Base-by-base conservation (phyloP, 2,797 vertebrate genomes). In the Hemibagrus guttatus region DNA sequence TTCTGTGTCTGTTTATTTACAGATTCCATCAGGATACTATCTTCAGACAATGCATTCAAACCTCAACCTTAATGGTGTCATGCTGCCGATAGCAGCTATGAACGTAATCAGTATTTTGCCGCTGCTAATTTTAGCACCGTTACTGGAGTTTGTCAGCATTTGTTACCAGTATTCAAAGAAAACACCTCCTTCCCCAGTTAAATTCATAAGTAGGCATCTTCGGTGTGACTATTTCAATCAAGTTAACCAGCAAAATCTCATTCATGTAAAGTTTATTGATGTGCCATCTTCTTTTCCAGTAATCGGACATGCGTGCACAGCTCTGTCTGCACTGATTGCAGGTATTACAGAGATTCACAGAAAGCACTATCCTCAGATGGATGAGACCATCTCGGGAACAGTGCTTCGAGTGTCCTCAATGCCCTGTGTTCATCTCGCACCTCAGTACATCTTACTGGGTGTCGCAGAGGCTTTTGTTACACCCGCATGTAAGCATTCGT, bases 1-100 rank as follows among this genome's bases (percentile, higher is more conserved):
- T 46, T 19, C 23, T 64, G 13, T 26, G 21, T 66, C 39, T 59
- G 31, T 46, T 84, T 92, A 90, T 78, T 82, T 52, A 74, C 91
- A 96, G 98, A 97, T 98, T 91, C 96, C 97, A 56, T 98, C 98
- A 21, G 96, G 97, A 86, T 99, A 97, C 92, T 98, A 98, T 91
- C 96, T 99, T 58, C 98, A 99, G 92, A 96, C 96, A 0, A 97
- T 99, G 97, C 96, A 98, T 95, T 98, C 97, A 91, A 96, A 95
- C 89, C 93, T 93, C 87, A 96, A 96, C 92, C 87, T 96, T 83
- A 91, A 91, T 49, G 94, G 96, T 64, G 93, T 96, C 88, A 93
- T 97, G 84, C 91, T 99, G 91, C 98, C 98, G 17, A 94, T 98
- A 6, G 96, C 96, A 59, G 93, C 94, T 54, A 95, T 96, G 95